Base-by-base conservation (phyloP, 2,797 vertebrate species). In the Tokudaia muenninki region DNA sequence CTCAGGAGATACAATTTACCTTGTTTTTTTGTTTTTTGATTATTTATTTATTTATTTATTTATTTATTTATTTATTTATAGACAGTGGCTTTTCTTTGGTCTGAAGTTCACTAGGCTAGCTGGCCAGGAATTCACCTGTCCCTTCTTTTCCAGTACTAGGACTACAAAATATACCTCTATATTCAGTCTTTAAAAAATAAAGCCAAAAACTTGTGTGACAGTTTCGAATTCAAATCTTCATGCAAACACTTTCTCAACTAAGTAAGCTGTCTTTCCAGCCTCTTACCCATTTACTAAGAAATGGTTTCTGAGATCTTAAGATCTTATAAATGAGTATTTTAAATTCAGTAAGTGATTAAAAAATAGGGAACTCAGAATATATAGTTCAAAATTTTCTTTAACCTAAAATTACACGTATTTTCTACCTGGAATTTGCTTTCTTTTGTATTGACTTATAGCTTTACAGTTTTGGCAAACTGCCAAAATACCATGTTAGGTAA, bases 351-450 rank as follows among this genome's bases (percentile, higher is more conserved):
- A 91, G 70, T 79, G 29, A 79, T 19, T 79, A 52, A 19, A 79
- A 31, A 92, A 41, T 90, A 80, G 87, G 92, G 26, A 63, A 94
- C 8, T 29, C n/a, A 97, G 44, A 31, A 50, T 78, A 50, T 34
- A 34, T 52, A 52, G 16, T 79, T 79, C 29, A 78, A 31, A 50
- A 3, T 78, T 78, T 78, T 6, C 3, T 78, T 78, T 34, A 78
- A 17, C 24, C 52, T 79, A 50, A 97, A 93, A 94, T 21, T 59
- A 63, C 11, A 34, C 0, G 31, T 70, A 65, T 37, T 95, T 97
- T 93, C 34, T 95, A 55, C 47, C 19, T 96, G 47, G 97, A 93
- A 95, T 97, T 92, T 59, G 81, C 0, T 94, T 47, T 95, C 50
- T 63, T 55, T 77, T 34, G 79, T 88, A n/a, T 88, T 88, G 24